Base-by-base conservation (phyloP, 2,888 invertebrate genomes). In the Sthenelais limicola region DNA sequence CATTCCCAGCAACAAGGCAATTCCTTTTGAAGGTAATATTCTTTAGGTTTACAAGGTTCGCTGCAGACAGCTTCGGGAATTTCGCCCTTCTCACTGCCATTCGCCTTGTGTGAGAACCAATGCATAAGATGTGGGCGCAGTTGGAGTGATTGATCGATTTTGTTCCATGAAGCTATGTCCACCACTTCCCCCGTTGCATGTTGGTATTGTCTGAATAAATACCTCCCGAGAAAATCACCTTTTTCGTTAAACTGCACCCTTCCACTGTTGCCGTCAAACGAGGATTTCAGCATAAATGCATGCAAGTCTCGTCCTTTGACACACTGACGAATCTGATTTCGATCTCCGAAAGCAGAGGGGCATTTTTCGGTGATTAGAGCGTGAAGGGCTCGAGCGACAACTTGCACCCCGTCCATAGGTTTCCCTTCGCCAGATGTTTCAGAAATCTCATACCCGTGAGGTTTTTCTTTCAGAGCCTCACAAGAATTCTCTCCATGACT, bases 161-260 rank as follows among this genome's bases (percentile, higher is more conserved):
- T 43, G 43, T 43, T 9, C 43, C 43, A 43, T 43, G 43, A 15
- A 43, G 43, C 43, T 18, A 43, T 18, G 18, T 9, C 12, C 18
- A 18, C 18, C 18, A 43, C 1, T 4, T 30, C 69, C 15, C 66
- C 51, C 9, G 21, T 38, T 12, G 43, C 62, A 33, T 51, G n/a
- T 52, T 76, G 70, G 66, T 80, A 82, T 68, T 83, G 82, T 18
- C 68, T 73, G 26, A 84, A 68, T 18, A 77, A 76, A 33, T 81
- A 81, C 38, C 76, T 75, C 2, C 81, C 80, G 38, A 81, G 73
- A 1, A 80, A 74, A 54, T 83, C 82, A 0, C 83, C 83, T 28
- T 81, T 74, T 48, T 76, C 72, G 72, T 82, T 80, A 68, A 84
- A 83, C n/a, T 75, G 71, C 32, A 82, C 76, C 30, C 77, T 71